A percentile compares a stretch with the other conserved stretches of the same genome.
Evolutionary conservation across 2,888 invertebrate genomes (phyloP).

Genomic region (Cheilosia scutellata): DNA sequence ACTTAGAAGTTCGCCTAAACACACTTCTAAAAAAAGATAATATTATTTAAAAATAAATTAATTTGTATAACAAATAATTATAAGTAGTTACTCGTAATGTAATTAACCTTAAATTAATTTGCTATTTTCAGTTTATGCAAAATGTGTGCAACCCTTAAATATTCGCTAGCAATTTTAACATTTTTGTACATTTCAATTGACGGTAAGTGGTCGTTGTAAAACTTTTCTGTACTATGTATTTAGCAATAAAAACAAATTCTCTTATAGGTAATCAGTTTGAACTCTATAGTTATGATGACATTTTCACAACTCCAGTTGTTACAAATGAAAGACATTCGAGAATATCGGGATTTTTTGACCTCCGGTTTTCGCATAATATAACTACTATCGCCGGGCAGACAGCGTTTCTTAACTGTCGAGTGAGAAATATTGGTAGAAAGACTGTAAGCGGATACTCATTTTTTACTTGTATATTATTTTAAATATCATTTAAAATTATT

Average conservation of each 20-base stretch:
- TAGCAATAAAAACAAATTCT: neutral
- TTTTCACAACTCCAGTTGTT: conserved; percentile 62
- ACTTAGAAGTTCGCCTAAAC: too few species aligned
- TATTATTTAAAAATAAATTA: too few species aligned
- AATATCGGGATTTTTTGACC: conserved; percentile 76
- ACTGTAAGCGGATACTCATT: conserved; percentile 87
- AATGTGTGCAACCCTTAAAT: conserved; percentile 62
- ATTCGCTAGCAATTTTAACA: conserved; percentile 46
- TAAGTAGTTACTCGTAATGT: too few species aligned
- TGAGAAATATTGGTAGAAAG: conserved; percentile 92
- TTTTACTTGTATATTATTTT: neutral
- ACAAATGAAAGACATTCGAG: conserved; percentile 61
- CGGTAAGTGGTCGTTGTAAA: conserved; percentile 37
- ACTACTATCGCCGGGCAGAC: conserved; percentile 93
- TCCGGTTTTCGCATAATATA: conserved; percentile 86
- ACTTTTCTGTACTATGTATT: neutral
- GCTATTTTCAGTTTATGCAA: conserved; percentile 35
- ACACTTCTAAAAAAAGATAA: too few species aligned
- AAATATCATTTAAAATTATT: neutral
- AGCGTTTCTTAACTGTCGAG: conserved; percentile 92
- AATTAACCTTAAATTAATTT: neutral
- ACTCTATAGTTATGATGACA: conserved; percentile 67
- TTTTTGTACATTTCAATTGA: conserved; percentile 65
- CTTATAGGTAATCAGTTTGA: conserved; percentile 69
- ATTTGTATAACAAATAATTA: neutral